Conservation (phyloP, 1,140 invertebrate species). For the Eueides isabella region DNA sequence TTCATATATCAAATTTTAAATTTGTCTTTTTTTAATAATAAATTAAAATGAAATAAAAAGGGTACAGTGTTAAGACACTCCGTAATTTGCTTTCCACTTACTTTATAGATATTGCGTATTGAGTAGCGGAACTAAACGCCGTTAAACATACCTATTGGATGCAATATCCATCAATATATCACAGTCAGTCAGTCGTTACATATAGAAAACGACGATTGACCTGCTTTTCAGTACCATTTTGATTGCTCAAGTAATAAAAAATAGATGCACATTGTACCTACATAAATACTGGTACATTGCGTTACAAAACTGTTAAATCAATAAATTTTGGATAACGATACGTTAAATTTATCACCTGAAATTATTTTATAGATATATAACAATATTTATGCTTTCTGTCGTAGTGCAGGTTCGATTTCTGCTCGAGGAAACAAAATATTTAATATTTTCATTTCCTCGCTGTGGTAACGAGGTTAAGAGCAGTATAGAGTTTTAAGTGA, state of each 20-base stretch:
- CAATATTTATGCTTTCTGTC: neutral
- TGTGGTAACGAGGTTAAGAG: no score
- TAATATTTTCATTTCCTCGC: no score
- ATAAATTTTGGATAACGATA: conserved; percentile 23
- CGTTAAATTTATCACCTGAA: neutral
- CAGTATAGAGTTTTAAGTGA: no score
- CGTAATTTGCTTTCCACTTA: neutral
- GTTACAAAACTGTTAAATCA: conserved; percentile 25
- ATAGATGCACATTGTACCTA: conserved; percentile 20
- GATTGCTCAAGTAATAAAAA: conserved; percentile 21
- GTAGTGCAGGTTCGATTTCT: no score
- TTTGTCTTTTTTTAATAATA: no score
- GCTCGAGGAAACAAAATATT: no score
- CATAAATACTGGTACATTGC: conserved; percentile 6
- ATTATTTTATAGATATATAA: neutral
- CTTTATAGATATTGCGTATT: neutral
- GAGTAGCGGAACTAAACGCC: neutral
- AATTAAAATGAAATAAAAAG: no score
- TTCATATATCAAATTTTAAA: no score
- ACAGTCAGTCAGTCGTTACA: neutral
- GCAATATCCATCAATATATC: neutral
- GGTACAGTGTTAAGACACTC: neutral
- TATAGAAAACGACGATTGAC: conserved; percentile 15
- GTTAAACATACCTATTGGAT: neutral
- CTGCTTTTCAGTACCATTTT: conserved; percentile 20